A percentile compares a stretch with the other conserved stretches of the same genome.
These are phyloP conservation scores for Eolophus roseicapilla DNA, from an alignment of 2,113 vertebrate genomes.

Conservation along the genomic window DNA sequence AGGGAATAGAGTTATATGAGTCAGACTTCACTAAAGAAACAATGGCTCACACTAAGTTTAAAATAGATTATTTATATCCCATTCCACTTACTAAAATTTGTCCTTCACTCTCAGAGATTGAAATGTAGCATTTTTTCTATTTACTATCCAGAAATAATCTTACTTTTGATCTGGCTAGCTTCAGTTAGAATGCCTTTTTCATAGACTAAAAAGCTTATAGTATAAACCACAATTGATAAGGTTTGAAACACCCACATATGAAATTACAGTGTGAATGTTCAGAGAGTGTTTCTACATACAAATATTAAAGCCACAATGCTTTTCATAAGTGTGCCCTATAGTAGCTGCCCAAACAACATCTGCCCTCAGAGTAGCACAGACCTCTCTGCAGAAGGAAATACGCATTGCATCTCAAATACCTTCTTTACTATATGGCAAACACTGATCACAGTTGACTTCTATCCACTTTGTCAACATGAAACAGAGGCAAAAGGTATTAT, in stretches of 20 bases:
- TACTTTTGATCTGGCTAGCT: background rate
- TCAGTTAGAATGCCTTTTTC: background rate
- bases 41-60: background rate
- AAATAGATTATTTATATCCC: background rate
- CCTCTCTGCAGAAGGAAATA: constrained; percentile 32
- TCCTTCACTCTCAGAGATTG: background rate
- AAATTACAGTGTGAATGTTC: background rate
- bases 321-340: background rate
- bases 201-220: background rate
- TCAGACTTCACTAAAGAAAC: background rate
- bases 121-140: background rate
- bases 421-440: background rate
- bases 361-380: background rate
- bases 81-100: background rate
- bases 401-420: background rate
- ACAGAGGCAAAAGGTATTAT: background rate
- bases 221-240: background rate
- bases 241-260: background rate
- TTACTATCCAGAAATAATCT: background rate
- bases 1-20: background rate
- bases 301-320: background rate
- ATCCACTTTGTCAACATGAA: background rate
- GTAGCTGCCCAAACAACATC: background rate
- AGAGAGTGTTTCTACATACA: background rate
- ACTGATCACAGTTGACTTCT: background rate